Percentiles rank a stretch among this genome's conserved stretches.
Evolutionary conservation across 2,797 vertebrate genomes (phyloP).

Genomic region (Darevskia nairensis): DNA sequence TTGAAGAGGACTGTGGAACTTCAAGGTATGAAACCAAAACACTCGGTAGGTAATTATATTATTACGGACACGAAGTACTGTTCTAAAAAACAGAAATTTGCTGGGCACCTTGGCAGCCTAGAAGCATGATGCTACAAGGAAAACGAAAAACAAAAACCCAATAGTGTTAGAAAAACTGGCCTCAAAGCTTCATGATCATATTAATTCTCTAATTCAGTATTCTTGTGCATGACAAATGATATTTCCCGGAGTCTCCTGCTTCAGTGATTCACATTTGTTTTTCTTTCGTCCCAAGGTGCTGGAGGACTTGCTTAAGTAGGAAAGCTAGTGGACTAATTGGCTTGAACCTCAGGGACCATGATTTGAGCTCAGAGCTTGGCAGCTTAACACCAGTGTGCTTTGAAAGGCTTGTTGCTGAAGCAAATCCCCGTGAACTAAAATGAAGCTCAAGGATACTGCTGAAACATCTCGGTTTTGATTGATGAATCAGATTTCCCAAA

Average conservation of each 20-base stretch:
- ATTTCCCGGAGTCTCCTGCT: not conserved
- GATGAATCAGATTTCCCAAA: not conserved
- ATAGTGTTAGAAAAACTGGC: not conserved
- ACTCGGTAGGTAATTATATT: not conserved
- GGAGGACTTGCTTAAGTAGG: not conserved
- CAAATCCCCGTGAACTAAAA: slow-evolving; percentile 12
- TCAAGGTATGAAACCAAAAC: not conserved
- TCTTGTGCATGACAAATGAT: not conserved
- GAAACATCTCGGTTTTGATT: not conserved
- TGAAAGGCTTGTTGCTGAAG: not conserved
- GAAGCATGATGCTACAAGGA: not conserved
- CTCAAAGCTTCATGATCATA: not conserved
- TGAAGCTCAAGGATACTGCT: not conserved
- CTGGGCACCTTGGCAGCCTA: not conserved
- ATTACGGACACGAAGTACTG: not conserved
- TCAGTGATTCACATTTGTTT: accelerated
- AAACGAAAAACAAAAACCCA: not conserved
- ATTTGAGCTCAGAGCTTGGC: slow-evolving; percentile 1
- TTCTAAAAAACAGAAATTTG: not conserved
- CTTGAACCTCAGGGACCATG: not conserved
- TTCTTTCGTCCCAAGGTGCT: not conserved
- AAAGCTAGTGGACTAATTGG: not conserved
- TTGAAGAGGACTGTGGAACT: too few relatives aligned
- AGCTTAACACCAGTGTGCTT: not conserved
- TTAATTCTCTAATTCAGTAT: slow-evolving; percentile 11